Conservation (phyloP, 2,888 invertebrate species). For the Lysandra coridon region DNA sequence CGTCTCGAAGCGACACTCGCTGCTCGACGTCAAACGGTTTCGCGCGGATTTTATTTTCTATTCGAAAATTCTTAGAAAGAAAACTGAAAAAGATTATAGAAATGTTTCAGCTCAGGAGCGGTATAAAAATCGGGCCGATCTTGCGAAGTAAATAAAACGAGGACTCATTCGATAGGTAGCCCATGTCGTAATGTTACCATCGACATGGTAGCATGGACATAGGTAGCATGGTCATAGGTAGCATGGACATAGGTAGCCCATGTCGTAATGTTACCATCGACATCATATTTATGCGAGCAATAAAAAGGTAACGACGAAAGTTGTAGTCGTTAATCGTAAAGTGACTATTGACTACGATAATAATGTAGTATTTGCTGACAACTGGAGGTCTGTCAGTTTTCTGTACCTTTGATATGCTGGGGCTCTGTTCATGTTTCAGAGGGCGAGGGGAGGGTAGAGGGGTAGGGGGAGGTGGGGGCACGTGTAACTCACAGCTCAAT, state of each 20-base stretch:
- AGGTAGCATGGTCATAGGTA: too few relatives aligned
- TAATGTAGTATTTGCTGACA: neutral
- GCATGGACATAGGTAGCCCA: too few relatives aligned
- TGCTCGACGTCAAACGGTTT: constrained; percentile 7
- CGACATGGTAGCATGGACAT: too few relatives aligned
- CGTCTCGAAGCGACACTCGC: constrained; percentile 17
- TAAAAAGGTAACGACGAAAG: neutral
- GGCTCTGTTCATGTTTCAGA: neutral
- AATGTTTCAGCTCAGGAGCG: neutral
- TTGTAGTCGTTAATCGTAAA: neutral
- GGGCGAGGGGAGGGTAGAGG: neutral
- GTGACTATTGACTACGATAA: neutral
- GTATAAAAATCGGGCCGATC: neutral
- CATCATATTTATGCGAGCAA: neutral
- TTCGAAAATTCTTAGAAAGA: neutral
- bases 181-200: neutral
- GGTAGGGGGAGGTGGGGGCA: neutral
- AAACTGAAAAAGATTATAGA: neutral
- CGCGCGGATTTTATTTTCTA: constrained; percentile 9
- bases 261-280: neutral
- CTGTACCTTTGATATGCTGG: neutral
- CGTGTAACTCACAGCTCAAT: constrained; percentile 16
- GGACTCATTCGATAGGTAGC: neutral
- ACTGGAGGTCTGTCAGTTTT: neutral
- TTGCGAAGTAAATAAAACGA: neutral